Evolutionary conservation across 1,140 invertebrate genomes (phyloP).

Genomic region (Mesaphorura yosii): DNA sequence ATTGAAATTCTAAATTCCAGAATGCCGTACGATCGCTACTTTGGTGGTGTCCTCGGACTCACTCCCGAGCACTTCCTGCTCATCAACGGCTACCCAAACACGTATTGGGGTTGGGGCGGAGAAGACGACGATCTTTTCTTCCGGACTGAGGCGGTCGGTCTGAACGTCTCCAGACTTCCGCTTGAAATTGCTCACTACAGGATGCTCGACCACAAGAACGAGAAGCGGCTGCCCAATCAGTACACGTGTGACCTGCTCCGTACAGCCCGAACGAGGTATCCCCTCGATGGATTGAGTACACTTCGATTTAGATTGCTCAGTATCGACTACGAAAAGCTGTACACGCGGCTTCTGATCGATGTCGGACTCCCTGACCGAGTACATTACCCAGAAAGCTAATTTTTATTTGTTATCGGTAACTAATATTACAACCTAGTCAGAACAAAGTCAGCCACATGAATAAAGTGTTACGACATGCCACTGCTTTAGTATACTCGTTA

Average conservation of each 20-base stretch:
- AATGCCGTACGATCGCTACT: conserved; percentile 57
- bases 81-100: conserved; percentile 63
- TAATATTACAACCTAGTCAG: too few species aligned
- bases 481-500: too few species aligned
- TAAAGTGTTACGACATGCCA: too few species aligned
- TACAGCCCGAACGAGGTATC: background rate
- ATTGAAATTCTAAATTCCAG: conserved; percentile 34
- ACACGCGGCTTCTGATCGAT: background rate
- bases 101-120: conserved; percentile 76
- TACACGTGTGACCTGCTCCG: background rate
- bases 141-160: background rate
- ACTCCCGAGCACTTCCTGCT: conserved; percentile 43
- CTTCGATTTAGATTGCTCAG: background rate
- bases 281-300: background rate
- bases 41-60: conserved; percentile 65
- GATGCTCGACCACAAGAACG: background rate
- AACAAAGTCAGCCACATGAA: too few species aligned
- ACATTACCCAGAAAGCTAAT: too few species aligned
- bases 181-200: background rate
- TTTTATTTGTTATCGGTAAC: too few species aligned
- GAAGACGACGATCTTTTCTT: conserved; percentile 78
- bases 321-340: background rate
- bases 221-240: background rate
- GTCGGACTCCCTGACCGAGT: too few species aligned
- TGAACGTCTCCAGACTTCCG: background rate